Base-by-base conservation (phyloP, 2,888 invertebrate species). In the Tenthredo scrophulariae region DNA sequence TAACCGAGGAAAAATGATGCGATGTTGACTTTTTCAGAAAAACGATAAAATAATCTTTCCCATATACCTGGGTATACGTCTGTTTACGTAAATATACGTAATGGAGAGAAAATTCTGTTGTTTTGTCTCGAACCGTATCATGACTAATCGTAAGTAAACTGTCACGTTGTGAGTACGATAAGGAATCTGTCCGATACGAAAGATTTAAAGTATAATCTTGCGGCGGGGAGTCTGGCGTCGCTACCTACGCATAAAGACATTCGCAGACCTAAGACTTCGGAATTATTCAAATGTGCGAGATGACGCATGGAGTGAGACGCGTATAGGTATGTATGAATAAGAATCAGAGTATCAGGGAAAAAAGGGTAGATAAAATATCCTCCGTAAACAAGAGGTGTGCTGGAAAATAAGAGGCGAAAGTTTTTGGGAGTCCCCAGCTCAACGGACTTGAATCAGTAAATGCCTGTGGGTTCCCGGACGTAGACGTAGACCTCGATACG, bases 391-490 rank as follows among this genome's bases (percentile, higher is more conserved):
- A 50, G 50, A 50, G 18, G 6, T 50, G 50, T 6, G 43, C 33
- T 6, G 26, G 13, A 62, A 26, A 37, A 70, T 70, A 70, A 22
- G 37, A 70, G 70, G 70, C 70, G 70, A 70, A 70, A 70, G 70
- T 70, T 70, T 54, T 70, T 37, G 70, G 70, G 70, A 70, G 70
- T 33, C 9, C 37, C 37, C 37, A 37, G 37, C 1, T 13, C 6
- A 15, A 67, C 29, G 22, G 72, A 26, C 43, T 54, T 43, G 18
- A 13, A 37, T 37, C 15, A 43, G 86, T 84, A 86, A 37, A 37
- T 37, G 37, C 88, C 87, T 86, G 88, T 87, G 88, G 88, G 88
- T 88, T 88, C 87, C 88, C 88, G 88, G 88, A 88, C 88, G 87
- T 88, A 87, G 84, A 74, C 40, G 40, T 43, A 22, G 13, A 43